A percentile compares a stretch with the other conserved stretches of the same genome.
Conservation (phyloP, 2,888 invertebrate genomes). For the Hydroisotoma schaefferi region DNA sequence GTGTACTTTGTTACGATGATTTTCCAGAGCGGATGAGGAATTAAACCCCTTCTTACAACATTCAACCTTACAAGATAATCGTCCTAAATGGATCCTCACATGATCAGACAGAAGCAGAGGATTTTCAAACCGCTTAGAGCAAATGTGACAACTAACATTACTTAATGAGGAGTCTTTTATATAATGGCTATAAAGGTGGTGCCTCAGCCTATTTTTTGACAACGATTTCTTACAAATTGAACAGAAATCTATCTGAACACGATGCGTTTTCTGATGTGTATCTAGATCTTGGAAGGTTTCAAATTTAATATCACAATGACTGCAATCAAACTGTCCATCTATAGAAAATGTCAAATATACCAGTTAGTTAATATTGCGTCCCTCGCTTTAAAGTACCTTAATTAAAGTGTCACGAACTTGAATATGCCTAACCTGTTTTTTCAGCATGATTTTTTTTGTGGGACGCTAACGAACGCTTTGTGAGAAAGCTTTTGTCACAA, state of each 20-base stretch:
- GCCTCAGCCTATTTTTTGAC: not conserved
- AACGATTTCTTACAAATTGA: not conserved
- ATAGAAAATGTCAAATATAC: too few species aligned
- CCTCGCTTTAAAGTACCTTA: too few species aligned
- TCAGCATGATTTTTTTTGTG: not conserved
- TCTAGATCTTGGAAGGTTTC: not conserved
- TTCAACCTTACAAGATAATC: constrained; percentile 7
- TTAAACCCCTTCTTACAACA: constrained; percentile 16
- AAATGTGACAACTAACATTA: constrained; percentile 10
- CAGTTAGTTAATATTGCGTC: not conserved
- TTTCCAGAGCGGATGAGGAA: not conserved
- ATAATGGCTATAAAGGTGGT: not conserved
- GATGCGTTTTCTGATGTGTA: not conserved
- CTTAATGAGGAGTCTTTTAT: not conserved
- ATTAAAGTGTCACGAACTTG: not conserved
- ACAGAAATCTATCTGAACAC: not conserved
- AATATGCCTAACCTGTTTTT: not conserved
- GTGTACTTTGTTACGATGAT: constrained; percentile 15
- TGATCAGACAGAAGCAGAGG: constrained; percentile 19
- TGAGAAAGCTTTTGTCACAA: not conserved
- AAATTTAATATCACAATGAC: not conserved
- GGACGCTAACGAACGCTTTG: not conserved
- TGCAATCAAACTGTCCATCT: too few species aligned
- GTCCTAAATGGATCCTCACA: constrained; percentile 15
- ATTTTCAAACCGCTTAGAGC: constrained; percentile 10